These are phyloP conservation scores for Danionella dracula DNA, from an alignment of 2,797 vertebrate genomes.

Conservation along the genomic window DNA sequence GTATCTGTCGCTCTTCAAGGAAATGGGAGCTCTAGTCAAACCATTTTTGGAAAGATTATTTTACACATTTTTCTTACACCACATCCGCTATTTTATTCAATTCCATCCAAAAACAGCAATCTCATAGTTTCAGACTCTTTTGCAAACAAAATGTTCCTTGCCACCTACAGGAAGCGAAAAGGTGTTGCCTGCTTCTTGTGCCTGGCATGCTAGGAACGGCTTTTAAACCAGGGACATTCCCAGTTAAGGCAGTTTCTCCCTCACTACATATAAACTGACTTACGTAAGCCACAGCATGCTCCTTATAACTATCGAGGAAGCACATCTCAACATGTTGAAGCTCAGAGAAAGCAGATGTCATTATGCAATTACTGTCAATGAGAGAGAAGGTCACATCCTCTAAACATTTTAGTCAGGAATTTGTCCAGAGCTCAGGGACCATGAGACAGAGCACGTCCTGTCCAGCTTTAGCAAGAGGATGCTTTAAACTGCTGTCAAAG, in stretches of 20 bases:
- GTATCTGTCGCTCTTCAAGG: background rate
- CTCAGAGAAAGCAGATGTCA: background rate
- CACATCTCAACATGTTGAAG: conserved; percentile 8
- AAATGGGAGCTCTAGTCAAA: too few relatives aligned
- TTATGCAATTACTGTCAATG: conserved; percentile 35
- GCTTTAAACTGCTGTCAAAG: conserved; percentile 13
- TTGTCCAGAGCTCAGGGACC: conserved; percentile 4
- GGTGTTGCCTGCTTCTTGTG: background rate
- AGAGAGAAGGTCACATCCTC: conserved; percentile 31
- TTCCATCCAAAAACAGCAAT: background rate
- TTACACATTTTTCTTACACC: too few relatives aligned
- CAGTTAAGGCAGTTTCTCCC: background rate
- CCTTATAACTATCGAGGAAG: background rate
- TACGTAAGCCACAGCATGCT: background rate
- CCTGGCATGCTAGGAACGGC: background rate
- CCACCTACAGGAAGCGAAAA: background rate
- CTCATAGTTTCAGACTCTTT: background rate
- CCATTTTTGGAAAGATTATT: background rate
- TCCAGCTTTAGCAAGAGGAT: conserved; percentile 15
- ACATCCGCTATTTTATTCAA: background rate
- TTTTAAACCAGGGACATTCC: background rate
- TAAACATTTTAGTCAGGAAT: conserved; percentile 36
- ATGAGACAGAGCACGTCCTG: conserved; percentile 25
- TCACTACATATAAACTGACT: background rate
- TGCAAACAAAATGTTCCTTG: background rate